phyloP scores from a whole-genome alignment of 1,140 invertebrate species.

The Nephila pilipes region DNA sequence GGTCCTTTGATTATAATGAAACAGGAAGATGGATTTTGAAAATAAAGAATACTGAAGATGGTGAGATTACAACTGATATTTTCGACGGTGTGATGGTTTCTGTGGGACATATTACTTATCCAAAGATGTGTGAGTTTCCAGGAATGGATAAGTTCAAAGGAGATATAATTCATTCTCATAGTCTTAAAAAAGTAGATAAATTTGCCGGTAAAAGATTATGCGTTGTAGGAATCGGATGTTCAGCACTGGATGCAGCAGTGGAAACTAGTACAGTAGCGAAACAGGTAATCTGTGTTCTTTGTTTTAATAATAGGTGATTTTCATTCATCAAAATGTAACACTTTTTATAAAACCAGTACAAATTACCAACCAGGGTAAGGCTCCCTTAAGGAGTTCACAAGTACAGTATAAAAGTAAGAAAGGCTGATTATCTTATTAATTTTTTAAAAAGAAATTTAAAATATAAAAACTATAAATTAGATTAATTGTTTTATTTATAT shows the following conservation, averaged over 20 bases:
- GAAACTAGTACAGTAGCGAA: slow-evolving; percentile 82
- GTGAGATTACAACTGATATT: slow-evolving; percentile 76
- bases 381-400: too few species aligned
- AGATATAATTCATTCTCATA: slow-evolving; percentile 82
- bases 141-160: slow-evolving; percentile 82
- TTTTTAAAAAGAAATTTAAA: too few species aligned
- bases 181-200: slow-evolving; percentile 79
- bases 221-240: slow-evolving; percentile 84
- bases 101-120: slow-evolving; percentile 77
- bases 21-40: slow-evolving; percentile 81
- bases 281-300: slow-evolving; percentile 79
- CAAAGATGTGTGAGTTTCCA: slow-evolving; percentile 44
- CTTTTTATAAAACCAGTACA: too few species aligned
- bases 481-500: too few species aligned
- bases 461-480: too few species aligned
- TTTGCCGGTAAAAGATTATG: slow-evolving; percentile 81
- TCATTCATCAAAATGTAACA: too few species aligned
- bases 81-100: slow-evolving; percentile 80
- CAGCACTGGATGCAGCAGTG: slow-evolving; percentile 83
- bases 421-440: too few species aligned
- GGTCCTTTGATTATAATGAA: slow-evolving; percentile 79
- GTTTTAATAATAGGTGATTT: too few species aligned
- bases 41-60: slow-evolving; percentile 72
- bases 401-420: too few species aligned
- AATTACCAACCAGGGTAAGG: too few species aligned